These are phyloP conservation scores for Siniperca obscura DNA, from an alignment of 2,797 vertebrate species.

Conservation along the genomic window DNA sequence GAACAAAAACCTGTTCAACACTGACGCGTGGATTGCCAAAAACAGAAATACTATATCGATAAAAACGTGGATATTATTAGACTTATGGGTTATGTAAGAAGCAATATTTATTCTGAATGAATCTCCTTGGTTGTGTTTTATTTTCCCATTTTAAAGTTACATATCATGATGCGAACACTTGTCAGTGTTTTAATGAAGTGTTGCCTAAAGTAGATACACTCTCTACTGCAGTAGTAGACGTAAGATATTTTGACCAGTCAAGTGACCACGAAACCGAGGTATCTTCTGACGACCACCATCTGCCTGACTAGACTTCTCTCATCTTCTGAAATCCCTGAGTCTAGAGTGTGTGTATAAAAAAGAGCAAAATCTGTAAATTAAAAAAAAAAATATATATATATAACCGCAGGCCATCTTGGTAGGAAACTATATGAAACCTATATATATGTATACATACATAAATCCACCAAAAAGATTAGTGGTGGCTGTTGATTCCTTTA, in stretches of 20 bases:
- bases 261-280: constrained; percentile 45
- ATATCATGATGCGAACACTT: constrained; percentile 70
- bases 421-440: constrained; percentile 75
- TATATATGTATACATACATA: constrained; percentile 66
- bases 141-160: constrained; percentile 73
- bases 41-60: constrained; percentile 68
- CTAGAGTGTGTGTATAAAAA: constrained; percentile 88
- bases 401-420: constrained; percentile 80
- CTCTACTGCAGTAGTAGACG: constrained; percentile 53
- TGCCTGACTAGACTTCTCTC: constrained; percentile 89
- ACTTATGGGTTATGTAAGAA: constrained; percentile 82
- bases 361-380: constrained; percentile 90
- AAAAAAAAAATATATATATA: constrained; percentile 73
- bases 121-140: constrained; percentile 80
- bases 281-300: constrained; percentile 70
- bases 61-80: constrained; percentile 74
- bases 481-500: constrained; percentile 85
- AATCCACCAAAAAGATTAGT: constrained; percentile 68
- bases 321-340: constrained; percentile 85
- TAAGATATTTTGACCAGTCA: constrained; percentile 62
- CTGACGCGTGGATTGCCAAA: constrained; percentile 84
- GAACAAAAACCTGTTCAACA: constrained; percentile 75
- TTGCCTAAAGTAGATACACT: constrained; percentile 63
- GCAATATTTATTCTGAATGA: constrained; percentile 85
- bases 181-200: constrained; percentile 71